Base-by-base conservation (phyloP, 2,888 invertebrate genomes). In the Lithosia quadra region DNA sequence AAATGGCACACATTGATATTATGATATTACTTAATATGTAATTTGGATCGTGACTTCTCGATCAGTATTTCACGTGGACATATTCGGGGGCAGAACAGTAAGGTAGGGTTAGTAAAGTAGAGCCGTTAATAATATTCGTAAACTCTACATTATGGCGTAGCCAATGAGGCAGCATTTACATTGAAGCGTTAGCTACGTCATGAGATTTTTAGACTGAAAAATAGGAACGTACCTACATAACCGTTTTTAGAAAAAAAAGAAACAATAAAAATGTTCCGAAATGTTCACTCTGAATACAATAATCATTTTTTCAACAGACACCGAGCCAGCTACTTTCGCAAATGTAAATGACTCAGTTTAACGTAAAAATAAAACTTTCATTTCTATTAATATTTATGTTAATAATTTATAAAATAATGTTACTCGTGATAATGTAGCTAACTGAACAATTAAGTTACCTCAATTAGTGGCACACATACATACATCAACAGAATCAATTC, bases 251-350 rank as follows among this genome's bases (percentile, higher is more conserved):
- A 24, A 24, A 56, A 22, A 21, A 21, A 56, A 22, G 4, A 56
- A 13, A 15, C 34, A 11, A 60, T 21, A 36, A 36, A 15, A 13
- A 13, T 36, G 13, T 36, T 5, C 36, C 60, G 21, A 60, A 57
- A 43, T 62, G 15, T 33, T 36, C 28, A 64, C 15, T 61, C 57
- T 65, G 34, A 60, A 55, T 65, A 67, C 58, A 67, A 65, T 69
- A 64, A n/a, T 60, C 58, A 63, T 72, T 55, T 68, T 64, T 59
- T 39, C 65, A 13, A 36, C 63, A 67, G 56, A 69, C 43, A 63
- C 65, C 21, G 69, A 69, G 58, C 59, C 18, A 10, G n/a, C 68
- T 66, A 72, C 81, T 81, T 81, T 81, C 80, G 72, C 61, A 71
- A 76, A 81, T 79, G 75, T 70, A 76, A 81, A 81, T 80, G 62